A percentile compares a stretch with the other conserved stretches of the same genome.
phyloP scores from a whole-genome alignment of 2,888 invertebrate species.

The Shargacucullia verbasci region DNA sequence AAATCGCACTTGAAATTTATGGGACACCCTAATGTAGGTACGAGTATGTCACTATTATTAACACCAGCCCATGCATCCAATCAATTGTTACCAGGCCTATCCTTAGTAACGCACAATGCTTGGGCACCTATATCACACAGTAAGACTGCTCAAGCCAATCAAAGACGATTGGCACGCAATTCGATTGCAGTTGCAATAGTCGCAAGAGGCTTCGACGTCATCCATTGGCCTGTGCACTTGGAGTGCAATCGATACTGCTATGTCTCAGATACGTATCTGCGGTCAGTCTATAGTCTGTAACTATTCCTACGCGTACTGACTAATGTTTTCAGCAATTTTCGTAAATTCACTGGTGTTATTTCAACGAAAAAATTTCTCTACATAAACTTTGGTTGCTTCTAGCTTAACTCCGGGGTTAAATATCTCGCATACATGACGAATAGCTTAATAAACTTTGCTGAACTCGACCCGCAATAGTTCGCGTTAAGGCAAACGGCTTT shows the following conservation, averaged over 20 bases:
- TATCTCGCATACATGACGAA: constrained; percentile 56
- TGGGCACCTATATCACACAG: constrained; percentile 14
- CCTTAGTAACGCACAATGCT: constrained; percentile 22
- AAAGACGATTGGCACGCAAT: constrained; percentile 42
- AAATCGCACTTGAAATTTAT: too few species aligned
- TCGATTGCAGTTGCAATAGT: constrained; percentile 27
- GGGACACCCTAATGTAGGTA: too few species aligned
- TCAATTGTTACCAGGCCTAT: constrained; percentile 26
- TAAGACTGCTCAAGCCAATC: constrained; percentile 33
- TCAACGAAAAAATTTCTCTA: constrained; percentile 33
- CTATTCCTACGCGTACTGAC: background rate
- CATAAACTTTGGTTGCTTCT: constrained; percentile 32
- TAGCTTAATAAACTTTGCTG: constrained; percentile 51
- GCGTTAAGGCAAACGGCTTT: constrained; percentile 61
- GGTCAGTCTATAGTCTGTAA: too few species aligned
- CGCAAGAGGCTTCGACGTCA: constrained; percentile 18
- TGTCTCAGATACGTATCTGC: constrained; percentile 1
- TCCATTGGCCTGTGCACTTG: constrained; percentile 23
- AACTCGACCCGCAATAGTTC: constrained; percentile 46
- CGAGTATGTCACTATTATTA: background rate
- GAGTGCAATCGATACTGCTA: constrained; percentile 4
- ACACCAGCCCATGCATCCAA: constrained; percentile 11
- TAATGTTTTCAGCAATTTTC: background rate
- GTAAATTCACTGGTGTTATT: constrained; percentile 20
- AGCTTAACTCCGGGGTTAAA: constrained; percentile 36